Conservation (phyloP, 2,797 vertebrate species). For the Hapalemur alaotrensis region DNA sequence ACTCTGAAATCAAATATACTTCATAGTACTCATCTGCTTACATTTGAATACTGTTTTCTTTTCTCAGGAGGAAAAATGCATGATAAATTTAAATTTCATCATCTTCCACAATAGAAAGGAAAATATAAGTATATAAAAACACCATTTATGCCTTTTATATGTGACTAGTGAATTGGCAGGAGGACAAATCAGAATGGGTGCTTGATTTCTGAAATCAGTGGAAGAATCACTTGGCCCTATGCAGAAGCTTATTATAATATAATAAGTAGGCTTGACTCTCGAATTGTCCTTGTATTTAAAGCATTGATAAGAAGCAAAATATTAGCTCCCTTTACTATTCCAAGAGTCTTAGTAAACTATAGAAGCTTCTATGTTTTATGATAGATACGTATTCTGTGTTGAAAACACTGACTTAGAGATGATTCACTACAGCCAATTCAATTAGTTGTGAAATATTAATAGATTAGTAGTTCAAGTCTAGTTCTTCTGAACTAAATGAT, state of each 20-base stretch:
- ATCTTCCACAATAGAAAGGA: not conserved
- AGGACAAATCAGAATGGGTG: not conserved
- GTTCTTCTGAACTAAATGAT: not conserved
- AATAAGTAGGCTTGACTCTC: not conserved
- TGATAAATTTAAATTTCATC: not conserved
- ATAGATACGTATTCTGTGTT: not conserved
- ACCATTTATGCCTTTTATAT: not conserved
- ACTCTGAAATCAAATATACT: not conserved
- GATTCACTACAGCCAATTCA: not conserved
- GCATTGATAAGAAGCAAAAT: not conserved
- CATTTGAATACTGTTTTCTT: not conserved
- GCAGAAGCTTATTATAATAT: not conserved
- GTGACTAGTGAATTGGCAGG: not conserved
- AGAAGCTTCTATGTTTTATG: not conserved
- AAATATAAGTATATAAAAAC: not conserved
- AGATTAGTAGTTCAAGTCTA: not conserved
- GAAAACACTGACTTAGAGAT: not conserved
- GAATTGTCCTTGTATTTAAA: not conserved
- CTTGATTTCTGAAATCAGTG: not conserved
- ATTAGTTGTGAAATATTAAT: not conserved
- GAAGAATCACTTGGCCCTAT: not conserved
- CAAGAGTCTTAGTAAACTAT: not conserved
- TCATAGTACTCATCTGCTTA: not conserved
- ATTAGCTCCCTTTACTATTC: not conserved
- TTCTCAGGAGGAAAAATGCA: not conserved